Base-by-base conservation (phyloP, 2,113 vertebrate species). In the Melanerpes formicivorus region DNA sequence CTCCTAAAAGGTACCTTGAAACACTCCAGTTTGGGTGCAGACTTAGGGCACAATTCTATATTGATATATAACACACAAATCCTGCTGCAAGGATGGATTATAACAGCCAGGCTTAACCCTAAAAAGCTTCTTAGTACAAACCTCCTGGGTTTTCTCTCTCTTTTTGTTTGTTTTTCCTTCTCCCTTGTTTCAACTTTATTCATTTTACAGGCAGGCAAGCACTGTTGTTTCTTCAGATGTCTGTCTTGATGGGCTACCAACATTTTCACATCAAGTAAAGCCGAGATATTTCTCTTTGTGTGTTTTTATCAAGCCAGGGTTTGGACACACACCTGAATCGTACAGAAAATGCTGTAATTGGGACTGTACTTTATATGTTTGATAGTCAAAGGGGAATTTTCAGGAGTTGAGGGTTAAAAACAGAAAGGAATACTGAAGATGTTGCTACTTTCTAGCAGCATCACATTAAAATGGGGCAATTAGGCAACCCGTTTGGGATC, bases 361-460 rank as follows among this genome's bases (percentile, higher is more conserved):
- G 21, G 56, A 66, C 18, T n/a, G 29, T 8, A 19, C 26, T 55
- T 64, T 14, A 50, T 11, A 16, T 8, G 40, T 2, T 17, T 40
- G 15, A 27, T 62, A 52, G 32, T 37, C 58, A 44, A 65, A 54
- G 62, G 9, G 18, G 52, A 82, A 63, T 64, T 46, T 27, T 55
- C 54, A 19, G 18, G 10, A 73, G 21, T 0, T 18, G 25, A 54
- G 18, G 12, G 16, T 44, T 27, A 15, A 23, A 37, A 40, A 18
- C 21, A 3, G 5, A 7, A 34, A 26, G 25, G 23, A 32, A 40
- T 9, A 34, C 16, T 0, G 18, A 18, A n/a, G 42, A 40, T 3
- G 1, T 7, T 76, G 58, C 16, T 67, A 17, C 48, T 77, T 80
- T 74, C 63, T 54, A 59, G 62, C 37, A 73, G 72, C 21, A 34